A percentile compares a stretch with the other conserved stretches of the same genome.
Conservation (phyloP, 2,888 invertebrate genomes). For the Pollenia griseotomentosa region DNA sequence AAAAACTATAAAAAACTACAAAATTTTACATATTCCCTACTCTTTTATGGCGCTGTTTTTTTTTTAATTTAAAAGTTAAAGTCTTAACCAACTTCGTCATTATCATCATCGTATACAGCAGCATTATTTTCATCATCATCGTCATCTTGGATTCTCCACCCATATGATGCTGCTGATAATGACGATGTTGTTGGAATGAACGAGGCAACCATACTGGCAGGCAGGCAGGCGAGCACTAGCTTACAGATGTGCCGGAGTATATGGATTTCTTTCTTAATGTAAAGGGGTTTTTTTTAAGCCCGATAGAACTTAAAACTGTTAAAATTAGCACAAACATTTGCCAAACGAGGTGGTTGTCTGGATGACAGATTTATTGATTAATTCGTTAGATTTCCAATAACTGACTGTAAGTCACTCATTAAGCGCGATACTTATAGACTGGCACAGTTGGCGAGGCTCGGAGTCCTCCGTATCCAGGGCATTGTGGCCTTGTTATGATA, state of each 20-base stretch:
- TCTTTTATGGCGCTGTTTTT: constrained; percentile 39
- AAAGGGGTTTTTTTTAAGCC: neutral
- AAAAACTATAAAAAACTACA: neutral
- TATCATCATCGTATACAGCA: neutral
- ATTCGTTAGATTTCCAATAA: too few relatives aligned
- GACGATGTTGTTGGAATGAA: neutral
- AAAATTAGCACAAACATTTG: too few relatives aligned
- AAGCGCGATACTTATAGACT: too few relatives aligned
- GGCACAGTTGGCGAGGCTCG: too few relatives aligned
- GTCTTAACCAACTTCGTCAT: constrained; percentile 20
- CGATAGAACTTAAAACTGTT: too few relatives aligned
- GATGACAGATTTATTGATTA: too few relatives aligned
- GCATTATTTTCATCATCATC: constrained; percentile 33
- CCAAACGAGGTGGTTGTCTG: too few relatives aligned
- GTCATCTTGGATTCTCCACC: constrained; percentile 22
- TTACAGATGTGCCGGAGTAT: constrained; percentile 2
- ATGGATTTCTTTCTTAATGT: constrained; percentile 14
- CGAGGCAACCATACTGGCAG: constrained; percentile 12
- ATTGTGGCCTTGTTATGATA: too few relatives aligned
- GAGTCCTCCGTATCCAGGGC: too few relatives aligned
- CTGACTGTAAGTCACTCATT: too few relatives aligned
- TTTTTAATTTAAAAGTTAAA: neutral
- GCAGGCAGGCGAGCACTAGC: neutral
- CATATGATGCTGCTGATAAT: constrained; percentile 25
- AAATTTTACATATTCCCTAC: constrained; percentile 33